Percentiles rank a stretch among this genome's conserved stretches.
phyloP scores from a whole-genome alignment of 2,888 invertebrate genomes.

The Bugula neritina region DNA sequence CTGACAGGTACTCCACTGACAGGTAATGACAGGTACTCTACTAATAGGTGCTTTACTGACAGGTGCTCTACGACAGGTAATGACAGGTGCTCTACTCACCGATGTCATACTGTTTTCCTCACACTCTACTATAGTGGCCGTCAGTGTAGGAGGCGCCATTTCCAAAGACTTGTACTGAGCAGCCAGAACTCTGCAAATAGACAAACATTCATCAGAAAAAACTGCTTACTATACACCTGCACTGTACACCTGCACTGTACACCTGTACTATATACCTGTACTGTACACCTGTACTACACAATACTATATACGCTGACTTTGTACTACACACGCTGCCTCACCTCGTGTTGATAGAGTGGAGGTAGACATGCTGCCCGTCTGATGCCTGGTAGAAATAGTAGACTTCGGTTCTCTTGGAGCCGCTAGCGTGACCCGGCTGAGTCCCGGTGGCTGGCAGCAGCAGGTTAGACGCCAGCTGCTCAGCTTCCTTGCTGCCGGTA shows the following conservation, averaged over 20 bases:
- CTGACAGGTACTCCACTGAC: not conserved
- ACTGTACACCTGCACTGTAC: too few species aligned
- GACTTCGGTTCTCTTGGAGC: constrained; percentile 24
- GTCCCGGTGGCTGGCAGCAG: constrained; percentile 12
- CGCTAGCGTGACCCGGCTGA: constrained; percentile 2
- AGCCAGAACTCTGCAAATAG: constrained; percentile 58
- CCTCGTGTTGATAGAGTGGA: constrained; percentile 82
- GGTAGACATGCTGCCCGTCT: constrained; percentile 86
- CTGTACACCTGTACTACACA: too few species aligned
- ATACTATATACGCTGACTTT: too few species aligned
- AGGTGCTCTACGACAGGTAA: not conserved
- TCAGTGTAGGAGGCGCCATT: constrained; percentile 67
- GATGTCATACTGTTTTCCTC: constrained; percentile 79
- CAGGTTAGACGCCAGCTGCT: not conserved
- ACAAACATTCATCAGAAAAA: not conserved
- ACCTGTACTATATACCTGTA: too few species aligned
- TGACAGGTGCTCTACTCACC: constrained; percentile 37
- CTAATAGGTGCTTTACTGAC: not conserved
- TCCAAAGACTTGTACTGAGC: constrained; percentile 77
- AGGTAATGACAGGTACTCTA: not conserved
- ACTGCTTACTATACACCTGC: not conserved
- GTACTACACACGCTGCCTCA: too few species aligned
- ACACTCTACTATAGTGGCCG: constrained; percentile 76
- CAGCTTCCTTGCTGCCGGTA: not conserved
- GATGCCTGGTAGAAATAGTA: constrained; percentile 53